phyloP scores from a whole-genome alignment of 2,888 invertebrate genomes.

The Belgica antarctica region DNA sequence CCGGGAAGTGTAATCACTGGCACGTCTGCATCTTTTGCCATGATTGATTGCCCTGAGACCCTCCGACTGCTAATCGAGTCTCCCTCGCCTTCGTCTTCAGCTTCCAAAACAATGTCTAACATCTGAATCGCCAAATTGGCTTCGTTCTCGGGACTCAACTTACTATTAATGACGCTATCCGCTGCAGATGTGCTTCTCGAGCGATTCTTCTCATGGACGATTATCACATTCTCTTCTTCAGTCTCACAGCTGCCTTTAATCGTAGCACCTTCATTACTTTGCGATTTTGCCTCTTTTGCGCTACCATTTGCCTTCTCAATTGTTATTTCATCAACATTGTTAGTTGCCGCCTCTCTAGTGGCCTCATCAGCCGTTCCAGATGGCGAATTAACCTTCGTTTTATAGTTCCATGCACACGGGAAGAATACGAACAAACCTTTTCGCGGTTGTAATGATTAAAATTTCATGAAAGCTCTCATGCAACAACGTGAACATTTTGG shows the following conservation, averaged over 20 bases:
- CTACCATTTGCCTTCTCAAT: not conserved
- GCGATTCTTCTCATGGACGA: constrained; percentile 49
- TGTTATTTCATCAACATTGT: constrained; percentile 5
- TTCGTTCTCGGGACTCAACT: constrained; percentile 48
- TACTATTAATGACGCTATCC: constrained; percentile 47
- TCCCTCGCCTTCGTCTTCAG: constrained; percentile 47
- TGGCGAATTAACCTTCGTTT: not conserved
- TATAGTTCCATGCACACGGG: constrained; percentile 36
- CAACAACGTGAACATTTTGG: constrained; percentile 33
- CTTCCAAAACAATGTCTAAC: constrained; percentile 52
- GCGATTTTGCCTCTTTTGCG: not conserved
- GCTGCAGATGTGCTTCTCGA: constrained; percentile 51
- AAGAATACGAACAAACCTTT: constrained; percentile 36
- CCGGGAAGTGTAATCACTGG: not conserved
- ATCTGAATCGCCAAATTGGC: constrained; percentile 51
- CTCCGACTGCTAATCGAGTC: not conserved
- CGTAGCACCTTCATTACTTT: not conserved
- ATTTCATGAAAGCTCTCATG: constrained; percentile 17
- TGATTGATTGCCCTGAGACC: constrained; percentile 10
- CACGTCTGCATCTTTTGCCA: not conserved
- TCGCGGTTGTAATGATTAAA: not conserved
- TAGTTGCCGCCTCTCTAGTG: not conserved
- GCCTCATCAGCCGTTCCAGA: not conserved
- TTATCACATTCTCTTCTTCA: constrained; percentile 46
- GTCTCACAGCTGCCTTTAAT: constrained; percentile 23